Evolutionary conservation across 2,888 invertebrate genomes (phyloP).

Genomic region (Drosophila ochracea): DNA sequence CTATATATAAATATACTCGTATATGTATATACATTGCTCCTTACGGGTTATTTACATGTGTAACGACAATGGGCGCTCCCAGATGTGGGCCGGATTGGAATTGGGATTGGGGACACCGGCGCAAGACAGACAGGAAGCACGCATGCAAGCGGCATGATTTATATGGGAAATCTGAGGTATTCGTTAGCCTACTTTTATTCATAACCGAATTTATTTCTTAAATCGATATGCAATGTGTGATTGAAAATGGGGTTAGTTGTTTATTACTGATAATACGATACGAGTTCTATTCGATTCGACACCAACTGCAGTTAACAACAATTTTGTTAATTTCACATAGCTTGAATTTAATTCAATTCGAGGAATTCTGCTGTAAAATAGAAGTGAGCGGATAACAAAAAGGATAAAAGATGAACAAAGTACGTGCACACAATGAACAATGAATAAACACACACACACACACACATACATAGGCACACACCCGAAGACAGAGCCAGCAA

Average conservation of each 20-base stretch:
- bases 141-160: slow-evolving; percentile 67
- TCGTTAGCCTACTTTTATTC: slow-evolving; percentile 29
- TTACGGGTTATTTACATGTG: slow-evolving; percentile 67
- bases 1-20: slow-evolving; percentile 24
- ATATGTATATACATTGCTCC: slow-evolving; percentile 23
- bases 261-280: neutral
- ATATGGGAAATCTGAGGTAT: slow-evolving; percentile 68
- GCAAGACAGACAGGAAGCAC: slow-evolving; percentile 64
- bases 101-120: slow-evolving; percentile 41
- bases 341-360: slow-evolving; percentile 53
- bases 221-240: slow-evolving; percentile 36
- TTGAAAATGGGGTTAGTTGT: neutral
- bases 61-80: slow-evolving; percentile 33
- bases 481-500: neutral
- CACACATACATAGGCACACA: slow-evolving; percentile 4
- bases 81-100: neutral
- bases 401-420: slow-evolving; percentile 52
- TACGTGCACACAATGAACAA: slow-evolving; percentile 65
- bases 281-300: slow-evolving; percentile 7
- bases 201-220: slow-evolving; percentile 23
- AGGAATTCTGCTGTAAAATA: slow-evolving; percentile 17
- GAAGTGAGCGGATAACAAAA: slow-evolving; percentile 36
- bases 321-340: slow-evolving; percentile 64
- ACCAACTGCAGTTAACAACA: slow-evolving; percentile 49
- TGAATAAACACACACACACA: slow-evolving; percentile 14